phyloP scores from a whole-genome alignment of 2,888 invertebrate species.

The Clusia tigrina region DNA sequence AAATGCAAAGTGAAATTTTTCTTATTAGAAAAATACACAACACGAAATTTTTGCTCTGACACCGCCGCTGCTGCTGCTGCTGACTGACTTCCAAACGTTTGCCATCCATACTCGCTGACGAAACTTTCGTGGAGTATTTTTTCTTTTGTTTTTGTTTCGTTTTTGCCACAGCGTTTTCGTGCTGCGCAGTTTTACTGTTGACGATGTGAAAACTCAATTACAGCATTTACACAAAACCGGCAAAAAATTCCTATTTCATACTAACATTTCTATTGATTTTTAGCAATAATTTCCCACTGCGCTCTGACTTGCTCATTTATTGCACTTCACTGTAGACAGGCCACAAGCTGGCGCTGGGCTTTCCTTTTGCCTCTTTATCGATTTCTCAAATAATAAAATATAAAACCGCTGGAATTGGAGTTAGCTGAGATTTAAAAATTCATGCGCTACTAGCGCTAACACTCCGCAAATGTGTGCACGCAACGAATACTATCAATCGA shows the following conservation, averaged over 20 bases:
- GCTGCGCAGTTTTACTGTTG: background rate
- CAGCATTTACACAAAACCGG: too few species aligned
- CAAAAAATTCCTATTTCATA: background rate
- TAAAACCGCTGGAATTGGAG: background rate
- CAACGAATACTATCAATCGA: constrained; percentile 6
- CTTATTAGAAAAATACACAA: constrained; percentile 36
- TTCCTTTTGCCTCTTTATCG: background rate
- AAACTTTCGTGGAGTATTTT: too few species aligned
- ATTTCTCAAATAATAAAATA: constrained; percentile 6
- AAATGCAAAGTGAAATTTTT: constrained; percentile 52
- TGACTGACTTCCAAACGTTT: too few species aligned
- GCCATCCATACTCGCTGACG: too few species aligned
- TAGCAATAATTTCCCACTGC: too few species aligned
- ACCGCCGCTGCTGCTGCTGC: too few species aligned
- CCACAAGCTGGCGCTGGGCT: too few species aligned
- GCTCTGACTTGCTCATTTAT: too few species aligned
- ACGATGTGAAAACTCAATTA: background rate
- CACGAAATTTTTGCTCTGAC: too few species aligned
- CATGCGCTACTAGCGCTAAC: background rate
- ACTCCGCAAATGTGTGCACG: too few species aligned
- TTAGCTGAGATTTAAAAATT: background rate
- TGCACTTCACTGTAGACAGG: too few species aligned
- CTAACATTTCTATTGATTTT: background rate
- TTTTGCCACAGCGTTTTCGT: background rate
- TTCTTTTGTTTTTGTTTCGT: background rate